Evolutionary conservation across 2,113 vertebrate species (phyloP).

Genomic region (Sciurus niger): DNA sequence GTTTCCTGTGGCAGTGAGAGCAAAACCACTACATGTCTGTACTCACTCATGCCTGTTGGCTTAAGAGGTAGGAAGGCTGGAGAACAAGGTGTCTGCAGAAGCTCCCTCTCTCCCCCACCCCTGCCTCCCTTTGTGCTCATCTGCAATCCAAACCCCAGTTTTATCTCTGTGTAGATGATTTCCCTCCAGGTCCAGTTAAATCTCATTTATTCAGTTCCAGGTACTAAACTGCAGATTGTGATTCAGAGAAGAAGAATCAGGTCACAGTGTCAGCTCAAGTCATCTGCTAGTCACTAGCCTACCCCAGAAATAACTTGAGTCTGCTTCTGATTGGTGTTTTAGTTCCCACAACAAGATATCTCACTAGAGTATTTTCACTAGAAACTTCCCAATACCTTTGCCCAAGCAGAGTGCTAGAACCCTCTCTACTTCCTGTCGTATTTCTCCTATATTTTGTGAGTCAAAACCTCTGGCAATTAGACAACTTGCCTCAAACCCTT

Average conservation of each 20-base stretch:
- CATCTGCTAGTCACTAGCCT: neutral
- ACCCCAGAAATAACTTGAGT: neutral
- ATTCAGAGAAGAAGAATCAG: neutral
- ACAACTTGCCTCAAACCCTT: neutral
- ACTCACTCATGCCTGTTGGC: neutral
- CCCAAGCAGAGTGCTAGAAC: neutral
- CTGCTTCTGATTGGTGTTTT: neutral
- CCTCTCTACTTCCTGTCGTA: neutral
- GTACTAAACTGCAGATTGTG: neutral
- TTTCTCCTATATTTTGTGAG: neutral
- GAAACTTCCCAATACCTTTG: neutral
- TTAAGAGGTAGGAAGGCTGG: accelerated
- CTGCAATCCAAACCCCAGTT: neutral
- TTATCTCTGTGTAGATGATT: neutral
- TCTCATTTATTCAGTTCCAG: neutral
- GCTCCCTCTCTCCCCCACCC: neutral
- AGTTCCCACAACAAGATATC: neutral
- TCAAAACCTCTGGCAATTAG: neutral
- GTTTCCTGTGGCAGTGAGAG: neutral
- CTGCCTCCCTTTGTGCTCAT: neutral
- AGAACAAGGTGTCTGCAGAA: neutral
- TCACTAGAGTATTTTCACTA: neutral
- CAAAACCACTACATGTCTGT: neutral
- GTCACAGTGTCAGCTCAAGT: neutral
- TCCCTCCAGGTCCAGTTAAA: neutral